Conservation (phyloP, 2,888 invertebrate genomes). For the Stomorhina lunata region DNA sequence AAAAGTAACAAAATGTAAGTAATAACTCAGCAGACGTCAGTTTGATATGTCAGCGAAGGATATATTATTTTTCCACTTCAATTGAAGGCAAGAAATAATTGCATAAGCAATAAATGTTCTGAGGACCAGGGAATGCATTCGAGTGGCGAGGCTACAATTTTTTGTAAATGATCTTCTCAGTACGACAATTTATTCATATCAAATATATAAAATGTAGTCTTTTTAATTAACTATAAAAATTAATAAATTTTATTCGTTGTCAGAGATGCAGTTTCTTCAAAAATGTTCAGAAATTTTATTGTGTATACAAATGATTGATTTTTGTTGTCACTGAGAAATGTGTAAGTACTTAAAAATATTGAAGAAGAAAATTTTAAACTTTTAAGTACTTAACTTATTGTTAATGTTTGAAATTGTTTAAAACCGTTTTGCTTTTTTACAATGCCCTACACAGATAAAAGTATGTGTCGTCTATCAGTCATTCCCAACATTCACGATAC, state of each 20-base stretch:
- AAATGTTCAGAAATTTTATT: slow-evolving; percentile 1
- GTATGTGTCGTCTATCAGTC: too few species aligned
- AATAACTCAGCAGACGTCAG: not conserved
- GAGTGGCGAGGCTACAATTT: too few species aligned
- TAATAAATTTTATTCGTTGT: slow-evolving; percentile 10
- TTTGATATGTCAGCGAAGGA: slow-evolving; percentile 24
- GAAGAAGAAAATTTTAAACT: too few species aligned
- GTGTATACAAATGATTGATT: slow-evolving; percentile 19
- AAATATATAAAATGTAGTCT: not conserved
- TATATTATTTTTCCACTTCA: slow-evolving; percentile 38
- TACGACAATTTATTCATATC: too few species aligned
- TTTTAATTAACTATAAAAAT: slow-evolving; percentile 49
- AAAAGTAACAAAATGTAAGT: not conserved
- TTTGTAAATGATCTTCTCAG: too few species aligned
- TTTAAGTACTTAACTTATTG: too few species aligned
- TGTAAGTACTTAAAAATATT: too few species aligned
- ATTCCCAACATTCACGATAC: too few species aligned
- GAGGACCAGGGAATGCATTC: too few species aligned
- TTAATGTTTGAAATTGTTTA: too few species aligned
- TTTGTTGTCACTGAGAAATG: not conserved
- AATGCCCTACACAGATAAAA: too few species aligned
- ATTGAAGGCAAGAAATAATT: slow-evolving; percentile 26
- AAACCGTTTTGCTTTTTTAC: too few species aligned
- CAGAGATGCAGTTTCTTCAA: not conserved
- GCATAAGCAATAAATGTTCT: slow-evolving; percentile 1